These are phyloP conservation scores for Himantopus leucocephalus DNA, from an alignment of 2,113 vertebrate genomes.

Conservation along the genomic window DNA sequence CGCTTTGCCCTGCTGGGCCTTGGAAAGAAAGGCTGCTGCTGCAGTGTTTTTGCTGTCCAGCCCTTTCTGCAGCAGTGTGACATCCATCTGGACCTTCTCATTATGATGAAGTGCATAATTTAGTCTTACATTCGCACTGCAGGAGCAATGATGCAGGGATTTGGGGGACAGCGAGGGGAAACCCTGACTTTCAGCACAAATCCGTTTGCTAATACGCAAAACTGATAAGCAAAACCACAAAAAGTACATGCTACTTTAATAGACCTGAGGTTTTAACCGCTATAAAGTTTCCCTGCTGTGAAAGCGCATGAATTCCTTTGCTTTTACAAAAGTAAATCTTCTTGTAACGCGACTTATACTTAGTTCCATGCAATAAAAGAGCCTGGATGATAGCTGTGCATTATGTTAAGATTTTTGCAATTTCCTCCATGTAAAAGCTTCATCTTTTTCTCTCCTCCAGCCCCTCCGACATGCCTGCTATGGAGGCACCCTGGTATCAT, in stretches of 20 bases:
- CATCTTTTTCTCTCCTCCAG: not conserved
- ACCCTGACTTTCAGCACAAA: not conserved
- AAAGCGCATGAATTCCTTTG: not conserved
- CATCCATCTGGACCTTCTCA: not conserved
- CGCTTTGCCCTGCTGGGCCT: not conserved
- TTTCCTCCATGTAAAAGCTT: not conserved
- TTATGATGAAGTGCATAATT: not conserved
- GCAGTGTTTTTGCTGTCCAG: not conserved
- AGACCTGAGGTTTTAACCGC: not conserved
- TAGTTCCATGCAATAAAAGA: not conserved
- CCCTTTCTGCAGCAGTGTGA: not conserved
- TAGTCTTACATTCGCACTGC: not conserved
- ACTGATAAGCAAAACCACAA: not conserved
- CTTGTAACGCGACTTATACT: not conserved
- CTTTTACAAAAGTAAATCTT: constrained; percentile 30
- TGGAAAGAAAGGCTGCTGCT: not conserved
- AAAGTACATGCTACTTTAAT: not conserved
- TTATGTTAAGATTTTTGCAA: not conserved
- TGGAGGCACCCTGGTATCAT: not conserved
- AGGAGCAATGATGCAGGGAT: not conserved
- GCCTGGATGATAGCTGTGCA: not conserved
- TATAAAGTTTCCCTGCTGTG: not conserved
- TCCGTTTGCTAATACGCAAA: not conserved
- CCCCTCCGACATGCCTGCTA: not conserved
- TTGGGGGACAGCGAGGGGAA: not conserved